Conservation (phyloP, 1,140 invertebrate genomes). For the Thaumetopoea pityocampa region DNA sequence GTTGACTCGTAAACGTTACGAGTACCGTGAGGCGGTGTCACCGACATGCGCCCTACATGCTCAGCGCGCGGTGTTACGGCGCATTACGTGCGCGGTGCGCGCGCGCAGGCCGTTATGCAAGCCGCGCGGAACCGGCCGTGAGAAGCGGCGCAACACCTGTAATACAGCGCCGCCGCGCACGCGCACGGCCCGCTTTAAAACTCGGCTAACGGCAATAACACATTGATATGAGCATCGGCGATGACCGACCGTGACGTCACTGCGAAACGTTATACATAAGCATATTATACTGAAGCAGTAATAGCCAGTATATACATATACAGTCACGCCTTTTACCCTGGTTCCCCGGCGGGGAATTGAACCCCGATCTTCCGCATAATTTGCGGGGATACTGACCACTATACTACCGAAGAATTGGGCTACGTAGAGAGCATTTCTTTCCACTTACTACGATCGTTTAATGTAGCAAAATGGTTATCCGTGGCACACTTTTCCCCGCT, state of each 20-base stretch:
- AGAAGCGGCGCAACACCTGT: slow-evolving; percentile 41
- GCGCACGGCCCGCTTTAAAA: slow-evolving; percentile 21
- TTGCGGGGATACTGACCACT: no score
- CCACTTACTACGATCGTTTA: no score
- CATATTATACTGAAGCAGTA: no score
- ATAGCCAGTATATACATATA: no score
- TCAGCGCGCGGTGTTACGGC: slow-evolving; percentile 56
- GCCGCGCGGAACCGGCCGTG: slow-evolving; percentile 48
- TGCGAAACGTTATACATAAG: no score
- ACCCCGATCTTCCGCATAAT: no score
- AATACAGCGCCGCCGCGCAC: slow-evolving; percentile 27
- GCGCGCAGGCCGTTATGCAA: slow-evolving; percentile 50
- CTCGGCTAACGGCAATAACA: slow-evolving; percentile 21
- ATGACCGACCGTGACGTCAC: slow-evolving; percentile 15
- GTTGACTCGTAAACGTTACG: slow-evolving; percentile 5
- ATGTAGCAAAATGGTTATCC: no score
- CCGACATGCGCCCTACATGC: slow-evolving; percentile 56
- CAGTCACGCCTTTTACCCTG: no score
- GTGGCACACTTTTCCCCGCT: no score
- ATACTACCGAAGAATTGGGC: no score
- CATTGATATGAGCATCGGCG: slow-evolving; percentile 7
- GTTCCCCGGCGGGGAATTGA: no score
- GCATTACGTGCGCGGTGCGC: slow-evolving; percentile 52
- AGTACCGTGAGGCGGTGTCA: slow-evolving; percentile 11
- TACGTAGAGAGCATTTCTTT: no score